Percentiles rank a stretch among this genome's conserved stretches.
Evolutionary conservation across 1,140 invertebrate species (phyloP).

Genomic region (Bicyclus anynana): DNA sequence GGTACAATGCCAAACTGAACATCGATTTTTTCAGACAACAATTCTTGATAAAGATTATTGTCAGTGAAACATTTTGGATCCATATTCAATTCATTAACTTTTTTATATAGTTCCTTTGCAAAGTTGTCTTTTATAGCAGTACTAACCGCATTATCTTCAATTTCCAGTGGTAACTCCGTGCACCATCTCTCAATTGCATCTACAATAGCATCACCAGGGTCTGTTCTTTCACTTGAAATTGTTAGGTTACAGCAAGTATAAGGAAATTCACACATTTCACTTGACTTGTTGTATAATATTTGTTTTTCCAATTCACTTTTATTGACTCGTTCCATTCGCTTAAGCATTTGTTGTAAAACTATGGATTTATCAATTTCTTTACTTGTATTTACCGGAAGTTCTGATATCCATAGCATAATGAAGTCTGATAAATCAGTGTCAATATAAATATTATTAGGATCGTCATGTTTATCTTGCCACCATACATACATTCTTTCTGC

Average conservation of each 20-base stretch:
- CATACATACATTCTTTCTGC: slow-evolving; percentile 33
- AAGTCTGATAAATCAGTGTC: slow-evolving; percentile 26
- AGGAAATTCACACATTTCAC: slow-evolving; percentile 8
- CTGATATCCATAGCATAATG: slow-evolving; percentile 33
- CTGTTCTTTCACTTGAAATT: neutral
- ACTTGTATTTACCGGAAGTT: slow-evolving; percentile 31
- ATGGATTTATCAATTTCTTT: slow-evolving; percentile 31
- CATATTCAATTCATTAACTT: slow-evolving; percentile 37
- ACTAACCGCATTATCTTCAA: slow-evolving; percentile 13
- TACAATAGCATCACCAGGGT: slow-evolving; percentile 29
- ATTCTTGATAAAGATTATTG: slow-evolving; percentile 30
- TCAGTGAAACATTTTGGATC: slow-evolving; percentile 35
- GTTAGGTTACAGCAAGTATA: slow-evolving; percentile 16
- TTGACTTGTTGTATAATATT: neutral
- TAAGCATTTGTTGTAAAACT: slow-evolving; percentile 35
- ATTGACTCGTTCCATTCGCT: slow-evolving; percentile 31
- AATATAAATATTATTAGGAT: slow-evolving; percentile 10
- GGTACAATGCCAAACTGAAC: slow-evolving; percentile 27
- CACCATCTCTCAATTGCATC: slow-evolving; percentile 40
- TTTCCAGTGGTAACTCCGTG: slow-evolving; percentile 30
- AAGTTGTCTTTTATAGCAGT: slow-evolving; percentile 33
- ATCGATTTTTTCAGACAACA: slow-evolving; percentile 37
- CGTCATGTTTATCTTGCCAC: slow-evolving; percentile 5
- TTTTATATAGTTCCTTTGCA: slow-evolving; percentile 37
- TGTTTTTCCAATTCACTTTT: slow-evolving; percentile 1